Base-by-base conservation (phyloP, 1,140 invertebrate genomes). In the Drosophila asahinai region DNA sequence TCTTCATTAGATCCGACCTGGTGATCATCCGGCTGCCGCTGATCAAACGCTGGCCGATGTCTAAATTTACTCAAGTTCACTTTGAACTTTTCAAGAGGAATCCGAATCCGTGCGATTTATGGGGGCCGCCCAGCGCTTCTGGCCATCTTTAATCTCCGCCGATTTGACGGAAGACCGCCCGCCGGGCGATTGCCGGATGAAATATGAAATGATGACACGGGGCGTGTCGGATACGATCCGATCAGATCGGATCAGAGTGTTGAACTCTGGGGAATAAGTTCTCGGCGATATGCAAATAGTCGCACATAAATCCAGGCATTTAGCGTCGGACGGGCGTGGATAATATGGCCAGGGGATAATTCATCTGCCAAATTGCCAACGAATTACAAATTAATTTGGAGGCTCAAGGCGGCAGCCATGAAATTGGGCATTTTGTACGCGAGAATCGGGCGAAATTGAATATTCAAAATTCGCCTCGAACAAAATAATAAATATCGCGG, bases 401-500 rank as follows among this genome's bases (percentile, higher is more conserved):
- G 72, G 72, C 81, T 89, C 68, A 77, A 52, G 66, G 40, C 55
- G 61, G 61, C 63, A 64, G 74, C 51, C 81, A 77, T 89, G 79
- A 90, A 86, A 81, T 75, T 87, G 67, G 12, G 43, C 58, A 68
- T 64, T 80, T 80, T 76, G 36, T 51, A 60, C 55, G 54, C 57
- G 68, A 52, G 61, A 86, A 83, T 81, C 60, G 64, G 57, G 54
- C 60, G 19, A 84, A 91, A 91, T 86, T 63, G 83, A 89, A 91
- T 89, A 91, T 91, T 89, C 79, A 82, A 83, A 89, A 89, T 83
- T 87, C 40, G 71, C 6, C 11, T 36, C 36, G 54, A 81, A 74
- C 72, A 83, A 89, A 91, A 91, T 91, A 92, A 92, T 92, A 92
- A 92, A 92, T 92, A 92, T 91, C 74, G 80, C 74, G 86, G 77